A percentile compares a stretch with the other conserved stretches of the same genome.
Conservation (phyloP, 2,113 vertebrate genomes). For the Vulpes lagopus region DNA sequence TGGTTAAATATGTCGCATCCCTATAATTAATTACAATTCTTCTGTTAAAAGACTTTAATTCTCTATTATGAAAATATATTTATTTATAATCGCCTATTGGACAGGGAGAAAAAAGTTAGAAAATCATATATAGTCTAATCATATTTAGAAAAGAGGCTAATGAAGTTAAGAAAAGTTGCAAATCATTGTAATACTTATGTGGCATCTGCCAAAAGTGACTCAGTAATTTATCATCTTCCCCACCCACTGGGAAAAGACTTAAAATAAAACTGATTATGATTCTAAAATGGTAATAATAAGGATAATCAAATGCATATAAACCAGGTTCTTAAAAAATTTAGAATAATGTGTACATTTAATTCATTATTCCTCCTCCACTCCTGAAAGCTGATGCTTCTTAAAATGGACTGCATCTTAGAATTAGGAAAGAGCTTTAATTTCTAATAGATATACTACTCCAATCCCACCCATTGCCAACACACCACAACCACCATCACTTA, state of each 20-base stretch:
- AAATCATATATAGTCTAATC: constrained; percentile 24
- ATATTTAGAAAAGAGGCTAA: constrained; percentile 38
- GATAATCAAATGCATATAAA: constrained; percentile 28
- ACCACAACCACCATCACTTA: background rate
- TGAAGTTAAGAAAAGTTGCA: constrained; percentile 2
- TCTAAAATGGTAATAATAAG: background rate
- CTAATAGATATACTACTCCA: constrained; percentile 18
- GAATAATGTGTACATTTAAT: constrained; percentile 15
- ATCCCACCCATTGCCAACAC: background rate
- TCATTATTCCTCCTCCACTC: background rate
- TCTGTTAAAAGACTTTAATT: constrained; percentile 53
- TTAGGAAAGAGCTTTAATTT: constrained; percentile 33
- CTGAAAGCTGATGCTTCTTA: constrained; percentile 38
- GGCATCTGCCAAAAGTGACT: constrained; percentile 48
- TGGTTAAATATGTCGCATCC: constrained; percentile 38
- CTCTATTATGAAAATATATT: constrained; percentile 73
- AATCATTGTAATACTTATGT: background rate
- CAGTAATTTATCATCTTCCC: background rate
- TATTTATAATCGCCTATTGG: constrained; percentile 40
- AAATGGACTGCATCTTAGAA: constrained; percentile 37
- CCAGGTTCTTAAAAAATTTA: constrained; percentile 26
- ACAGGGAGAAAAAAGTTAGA: background rate
- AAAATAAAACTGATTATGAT: background rate
- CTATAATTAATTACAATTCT: constrained; percentile 41
- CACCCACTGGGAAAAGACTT: background rate